These are phyloP conservation scores for Agrotis clavis DNA, from an alignment of 2,888 invertebrate genomes.

Conservation along the genomic window DNA sequence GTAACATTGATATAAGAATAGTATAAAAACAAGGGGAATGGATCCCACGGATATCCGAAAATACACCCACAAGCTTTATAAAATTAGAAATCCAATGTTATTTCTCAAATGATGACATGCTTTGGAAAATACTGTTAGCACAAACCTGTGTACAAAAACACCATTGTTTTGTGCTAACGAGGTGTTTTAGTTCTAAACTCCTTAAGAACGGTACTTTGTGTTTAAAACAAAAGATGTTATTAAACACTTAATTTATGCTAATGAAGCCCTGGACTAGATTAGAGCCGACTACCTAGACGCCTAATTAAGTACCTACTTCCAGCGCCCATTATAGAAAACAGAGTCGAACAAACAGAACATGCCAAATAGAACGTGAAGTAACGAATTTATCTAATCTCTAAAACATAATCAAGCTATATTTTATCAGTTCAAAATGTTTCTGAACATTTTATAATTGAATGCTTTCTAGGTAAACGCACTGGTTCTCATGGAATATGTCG, in stretches of 20 bases:
- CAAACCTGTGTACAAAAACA: slow-evolving; percentile 35
- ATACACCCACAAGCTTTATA: slow-evolving; percentile 50
- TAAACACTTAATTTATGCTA: slow-evolving; percentile 52
- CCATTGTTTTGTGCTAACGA: slow-evolving; percentile 52
- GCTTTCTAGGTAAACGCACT: slow-evolving; percentile 20
- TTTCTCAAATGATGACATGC: slow-evolving; percentile 52
- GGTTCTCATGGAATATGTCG: slow-evolving; percentile 35
- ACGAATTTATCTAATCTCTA: slow-evolving; percentile 29
- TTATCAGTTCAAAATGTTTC: slow-evolving; percentile 23
- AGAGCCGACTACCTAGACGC: slow-evolving; percentile 21
- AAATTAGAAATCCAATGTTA: slow-evolving; percentile 53
- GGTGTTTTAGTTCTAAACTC: slow-evolving; percentile 38
- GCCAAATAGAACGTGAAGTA: slow-evolving; percentile 7
- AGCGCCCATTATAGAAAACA: slow-evolving; percentile 18
- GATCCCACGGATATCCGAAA: slow-evolving; percentile 66
- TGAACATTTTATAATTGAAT: slow-evolving; percentile 19
- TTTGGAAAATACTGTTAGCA: slow-evolving; percentile 29
- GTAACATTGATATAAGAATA: slow-evolving; percentile 57
- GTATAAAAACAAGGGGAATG: slow-evolving; percentile 49
- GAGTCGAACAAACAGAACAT: slow-evolving; percentile 2
- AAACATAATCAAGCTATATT: slow-evolving; percentile 25
- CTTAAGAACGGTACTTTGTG: slow-evolving; percentile 45
- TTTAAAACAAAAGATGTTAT: slow-evolving; percentile 47
- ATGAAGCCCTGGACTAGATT: slow-evolving; percentile 59
- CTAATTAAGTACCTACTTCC: slow-evolving; percentile 40